A percentile compares a stretch with the other conserved stretches of the same genome.
phyloP scores from a whole-genome alignment of 2,888 invertebrate genomes.

The Cerastis leucographa region DNA sequence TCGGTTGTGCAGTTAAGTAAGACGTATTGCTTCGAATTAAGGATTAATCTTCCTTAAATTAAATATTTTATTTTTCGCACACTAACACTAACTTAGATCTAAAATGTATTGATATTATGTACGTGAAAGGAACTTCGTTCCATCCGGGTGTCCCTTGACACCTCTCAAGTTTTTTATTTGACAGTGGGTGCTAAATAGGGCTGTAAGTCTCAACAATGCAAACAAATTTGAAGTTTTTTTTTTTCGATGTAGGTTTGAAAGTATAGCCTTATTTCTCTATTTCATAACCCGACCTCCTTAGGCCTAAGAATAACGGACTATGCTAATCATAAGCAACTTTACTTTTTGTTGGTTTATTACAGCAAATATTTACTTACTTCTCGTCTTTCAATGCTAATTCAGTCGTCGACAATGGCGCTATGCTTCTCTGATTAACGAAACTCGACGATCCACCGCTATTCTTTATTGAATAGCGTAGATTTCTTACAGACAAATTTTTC shows the following conservation, averaged over 20 bases:
- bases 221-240: background rate
- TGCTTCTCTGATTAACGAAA: conserved; percentile 78
- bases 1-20: too few species aligned
- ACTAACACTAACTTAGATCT: too few species aligned
- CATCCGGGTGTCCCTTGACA: too few species aligned
- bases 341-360: background rate
- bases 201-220: background rate
- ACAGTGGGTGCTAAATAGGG: background rate
- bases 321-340: background rate
- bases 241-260: background rate
- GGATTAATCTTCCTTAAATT: too few species aligned
- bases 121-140: too few species aligned
- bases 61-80: too few species aligned
- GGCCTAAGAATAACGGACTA: background rate
- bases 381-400: conserved; percentile 81
- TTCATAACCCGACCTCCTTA: background rate
- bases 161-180: too few species aligned
- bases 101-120: too few species aligned
- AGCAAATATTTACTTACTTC: conserved; percentile 78
- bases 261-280: background rate
- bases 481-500: conserved; percentile 79
- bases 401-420: conserved; percentile 82
- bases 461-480: conserved; percentile 76
- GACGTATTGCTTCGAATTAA: too few species aligned
- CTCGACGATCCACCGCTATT: conserved; percentile 75